Evolutionary conservation across 1,140 invertebrate species (phyloP).

Genomic region (Trachymyrmex septentrionalis): DNA sequence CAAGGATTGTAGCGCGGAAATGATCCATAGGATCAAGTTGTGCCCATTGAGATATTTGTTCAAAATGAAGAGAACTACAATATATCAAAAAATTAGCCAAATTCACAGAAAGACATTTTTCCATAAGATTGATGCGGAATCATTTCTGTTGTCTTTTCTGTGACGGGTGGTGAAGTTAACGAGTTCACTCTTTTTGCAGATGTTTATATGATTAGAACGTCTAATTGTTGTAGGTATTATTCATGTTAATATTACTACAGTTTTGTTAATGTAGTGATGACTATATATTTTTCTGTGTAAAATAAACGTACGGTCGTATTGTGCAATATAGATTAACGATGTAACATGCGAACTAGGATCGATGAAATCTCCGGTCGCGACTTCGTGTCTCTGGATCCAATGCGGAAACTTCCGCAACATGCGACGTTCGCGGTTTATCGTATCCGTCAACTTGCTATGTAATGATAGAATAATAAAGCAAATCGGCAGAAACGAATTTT

Average conservation of each 20-base stretch:
- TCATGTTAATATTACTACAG: neutral
- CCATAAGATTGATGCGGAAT: no score
- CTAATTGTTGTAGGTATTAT: neutral
- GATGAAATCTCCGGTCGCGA: neutral
- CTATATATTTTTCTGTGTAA: neutral
- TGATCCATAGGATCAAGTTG: no score
- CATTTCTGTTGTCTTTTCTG: neutral
- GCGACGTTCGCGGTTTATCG: conserved; percentile 14
- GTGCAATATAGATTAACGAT: conserved; percentile 36
- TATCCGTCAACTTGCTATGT: neutral
- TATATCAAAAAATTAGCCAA: no score
- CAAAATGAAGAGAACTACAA: no score
- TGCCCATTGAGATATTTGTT: no score
- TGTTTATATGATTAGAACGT: neutral
- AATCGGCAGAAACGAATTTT: conserved; percentile 34
- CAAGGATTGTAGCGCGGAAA: no score
- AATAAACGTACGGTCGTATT: neutral
- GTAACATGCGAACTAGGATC: conserved; percentile 39
- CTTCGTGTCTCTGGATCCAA: neutral
- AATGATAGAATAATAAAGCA: conserved; percentile 13
- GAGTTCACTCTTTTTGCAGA: neutral
- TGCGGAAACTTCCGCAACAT: conserved; percentile 5
- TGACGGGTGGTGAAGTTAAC: neutral
- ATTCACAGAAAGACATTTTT: no score
- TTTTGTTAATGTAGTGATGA: neutral